A percentile compares a stretch with the other conserved stretches of the same genome.
phyloP scores from a whole-genome alignment of 2,888 invertebrate genomes.

The Leucoma salicis region DNA sequence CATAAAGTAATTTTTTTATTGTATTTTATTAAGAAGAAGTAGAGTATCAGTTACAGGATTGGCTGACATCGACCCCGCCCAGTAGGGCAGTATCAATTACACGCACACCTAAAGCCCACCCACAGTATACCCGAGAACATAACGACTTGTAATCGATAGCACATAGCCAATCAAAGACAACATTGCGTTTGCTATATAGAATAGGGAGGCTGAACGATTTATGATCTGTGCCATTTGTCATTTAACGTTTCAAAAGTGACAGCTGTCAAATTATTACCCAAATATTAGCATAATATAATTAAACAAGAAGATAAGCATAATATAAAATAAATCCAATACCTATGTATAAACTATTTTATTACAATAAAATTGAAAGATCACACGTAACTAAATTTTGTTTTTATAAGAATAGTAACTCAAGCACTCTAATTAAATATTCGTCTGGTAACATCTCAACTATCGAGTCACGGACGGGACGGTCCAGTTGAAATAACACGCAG shows the following conservation, averaged over 20 bases:
- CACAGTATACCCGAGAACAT: slow-evolving; percentile 46
- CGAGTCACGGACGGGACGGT: slow-evolving; percentile 59
- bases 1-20: slow-evolving; percentile 36
- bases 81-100: slow-evolving; percentile 70
- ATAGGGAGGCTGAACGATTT: slow-evolving; percentile 28
- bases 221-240: slow-evolving; percentile 18
- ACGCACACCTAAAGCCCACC: slow-evolving; percentile 71
- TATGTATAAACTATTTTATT: not conserved
- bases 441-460: slow-evolving; percentile 32
- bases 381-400: slow-evolving; percentile 13
- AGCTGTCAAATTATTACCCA: slow-evolving; percentile 14
- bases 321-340: no score
- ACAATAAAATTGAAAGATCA: not conserved
- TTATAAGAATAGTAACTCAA: slow-evolving; percentile 25
- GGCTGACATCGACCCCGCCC: slow-evolving; percentile 73
- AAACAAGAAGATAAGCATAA: not conserved
- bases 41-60: slow-evolving; percentile 80
- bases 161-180: slow-evolving; percentile 44
- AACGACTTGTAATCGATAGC: slow-evolving; percentile 49
- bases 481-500: slow-evolving; percentile 78
- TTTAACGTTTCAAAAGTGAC: slow-evolving; percentile 13
- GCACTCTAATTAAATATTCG: slow-evolving; percentile 60
- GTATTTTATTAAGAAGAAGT: slow-evolving; percentile 57
- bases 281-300: not conserved
- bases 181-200: slow-evolving; percentile 9